A percentile compares a stretch with the other conserved stretches of the same genome.
These are phyloP conservation scores for Zaprionus lineosus DNA, from an alignment of 2,888 invertebrate genomes.

Conservation along the genomic window DNA sequence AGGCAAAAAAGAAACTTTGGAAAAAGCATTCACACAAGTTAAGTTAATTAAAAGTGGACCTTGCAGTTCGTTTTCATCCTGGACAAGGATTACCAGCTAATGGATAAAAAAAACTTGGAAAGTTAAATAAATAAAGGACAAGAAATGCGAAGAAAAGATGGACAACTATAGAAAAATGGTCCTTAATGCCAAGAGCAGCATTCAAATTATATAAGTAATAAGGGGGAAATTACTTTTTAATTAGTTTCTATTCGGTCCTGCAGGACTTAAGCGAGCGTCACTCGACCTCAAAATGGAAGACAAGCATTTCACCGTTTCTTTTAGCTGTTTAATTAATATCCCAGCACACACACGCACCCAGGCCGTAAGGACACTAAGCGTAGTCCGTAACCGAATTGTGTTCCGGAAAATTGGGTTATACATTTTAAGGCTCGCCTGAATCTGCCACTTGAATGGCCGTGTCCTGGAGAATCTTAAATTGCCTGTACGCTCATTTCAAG, in stretches of 20 bases:
- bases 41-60: constrained; percentile 65
- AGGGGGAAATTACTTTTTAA: constrained; percentile 63
- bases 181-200: background rate
- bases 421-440: background rate
- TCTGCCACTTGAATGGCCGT: too few species aligned
- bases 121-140: constrained; percentile 27
- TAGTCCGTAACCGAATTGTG: constrained; percentile 22
- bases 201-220: constrained; percentile 30
- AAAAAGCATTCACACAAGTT: constrained; percentile 39
- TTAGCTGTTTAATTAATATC: constrained; percentile 33
- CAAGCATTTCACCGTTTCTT: background rate
- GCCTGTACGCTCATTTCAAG: too few species aligned
- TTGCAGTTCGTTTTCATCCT: constrained; percentile 20
- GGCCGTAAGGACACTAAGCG: constrained; percentile 3
- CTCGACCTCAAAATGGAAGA: background rate
- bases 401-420: constrained; percentile 11
- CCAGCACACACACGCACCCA: background rate
- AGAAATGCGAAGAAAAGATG: constrained; percentile 3
- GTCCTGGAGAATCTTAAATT: too few species aligned
- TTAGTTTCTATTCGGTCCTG: constrained; percentile 51
- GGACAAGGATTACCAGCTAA: background rate
- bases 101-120: background rate
- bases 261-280: constrained; percentile 3
- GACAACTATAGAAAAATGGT: constrained; percentile 8
- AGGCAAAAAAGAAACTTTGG: constrained; percentile 28